Conservation (phyloP, 2,797 vertebrate genomes). For the Acridotheres tristis region DNA sequence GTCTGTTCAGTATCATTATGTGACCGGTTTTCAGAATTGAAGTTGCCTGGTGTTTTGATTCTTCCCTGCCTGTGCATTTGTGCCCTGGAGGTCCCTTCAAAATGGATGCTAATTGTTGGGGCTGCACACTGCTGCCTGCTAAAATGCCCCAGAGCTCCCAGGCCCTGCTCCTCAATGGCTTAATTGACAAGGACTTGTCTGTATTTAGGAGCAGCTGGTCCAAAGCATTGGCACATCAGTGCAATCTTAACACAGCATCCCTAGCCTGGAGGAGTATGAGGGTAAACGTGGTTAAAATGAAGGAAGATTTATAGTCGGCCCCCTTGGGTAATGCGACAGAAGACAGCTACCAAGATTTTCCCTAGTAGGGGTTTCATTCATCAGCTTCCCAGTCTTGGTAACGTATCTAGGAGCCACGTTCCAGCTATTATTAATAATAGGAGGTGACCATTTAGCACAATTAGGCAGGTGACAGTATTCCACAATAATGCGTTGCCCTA, state of each 20-base stretch:
- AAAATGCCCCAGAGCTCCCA: slow-evolving; percentile 87
- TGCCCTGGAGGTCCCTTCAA: slow-evolving; percentile 91
- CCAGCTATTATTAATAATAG: slow-evolving; percentile 86
- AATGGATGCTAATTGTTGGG: slow-evolving; percentile 99
- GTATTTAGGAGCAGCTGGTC: slow-evolving; percentile 99
- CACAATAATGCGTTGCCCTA: slow-evolving; percentile 72
- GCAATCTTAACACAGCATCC: slow-evolving; percentile 94
- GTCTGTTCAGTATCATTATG: slow-evolving; percentile 84
- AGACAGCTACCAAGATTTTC: slow-evolving; percentile 91
- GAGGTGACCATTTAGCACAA: slow-evolving; percentile 84
- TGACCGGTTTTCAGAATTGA: slow-evolving; percentile 78
- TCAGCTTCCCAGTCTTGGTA: slow-evolving; percentile 75
- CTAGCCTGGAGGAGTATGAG: slow-evolving; percentile 90
- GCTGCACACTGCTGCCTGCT: slow-evolving; percentile 91
- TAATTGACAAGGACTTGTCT: slow-evolving; percentile 99
- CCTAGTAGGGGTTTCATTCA: slow-evolving; percentile 82
- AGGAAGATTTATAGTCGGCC: slow-evolving; percentile 97
- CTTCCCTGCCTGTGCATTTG: slow-evolving; percentile 83
- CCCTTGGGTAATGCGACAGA: slow-evolving; percentile 89
- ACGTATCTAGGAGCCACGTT: slow-evolving; percentile 76
- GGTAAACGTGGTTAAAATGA: slow-evolving; percentile 94
- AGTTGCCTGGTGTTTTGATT: slow-evolving; percentile 83
- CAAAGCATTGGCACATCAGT: slow-evolving; percentile 93
- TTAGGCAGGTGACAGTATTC: slow-evolving; percentile 90
- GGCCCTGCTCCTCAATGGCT: slow-evolving; percentile 96